Base-by-base conservation (phyloP, 1,140 invertebrate species). In the Sminthurides bifidus region DNA sequence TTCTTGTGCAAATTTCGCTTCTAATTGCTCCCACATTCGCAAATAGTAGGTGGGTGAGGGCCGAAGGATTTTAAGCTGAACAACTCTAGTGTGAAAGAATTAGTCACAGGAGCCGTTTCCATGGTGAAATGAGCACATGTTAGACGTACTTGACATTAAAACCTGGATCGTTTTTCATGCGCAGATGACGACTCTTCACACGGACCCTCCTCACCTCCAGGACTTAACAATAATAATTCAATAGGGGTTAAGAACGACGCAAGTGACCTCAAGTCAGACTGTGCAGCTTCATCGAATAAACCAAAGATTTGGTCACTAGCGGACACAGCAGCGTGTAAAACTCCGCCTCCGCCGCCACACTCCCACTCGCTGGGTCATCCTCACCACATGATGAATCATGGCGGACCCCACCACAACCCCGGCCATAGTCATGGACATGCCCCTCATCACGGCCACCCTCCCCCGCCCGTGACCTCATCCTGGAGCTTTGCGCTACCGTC, bases 261-360 rank as follows among this genome's bases (percentile, higher is more conserved):
- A 64, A 61, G 59, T 59, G 63, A 61, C 59, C 62, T 60, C 59
- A 61, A 64, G 57, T 61, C 59, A 49, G 56, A 64, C 61, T 63
- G 61, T 53, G 55, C 56, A 54, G 61, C 55, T 41, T 45, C 85
- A 33, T 84, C 86, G 35, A 83, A 86, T 40, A 93, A 95, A 70
- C 92, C 92, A 21, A 92, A 95, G 73, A 97, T 97, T 66, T 97
- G 92, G 92, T 94, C 91, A 5, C 70, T 96, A 62, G 92, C 92
- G 26, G 91, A 95, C 71, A 94, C 91, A 29, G 92, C 92, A 17
- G 92, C 91, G n/a, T 93, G 89, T 71, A 93, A 93, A 70, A 92
- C 63, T 12, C 63, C 63, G 27, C 61, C 58, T 30, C 63, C 63
- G n/a, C 61, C 58, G 27, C 56, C 54, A 35, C 61, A 60, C 33